These are phyloP conservation scores for Panurus biarmicus DNA, from an alignment of 2,113 vertebrate species.

Conservation along the genomic window DNA sequence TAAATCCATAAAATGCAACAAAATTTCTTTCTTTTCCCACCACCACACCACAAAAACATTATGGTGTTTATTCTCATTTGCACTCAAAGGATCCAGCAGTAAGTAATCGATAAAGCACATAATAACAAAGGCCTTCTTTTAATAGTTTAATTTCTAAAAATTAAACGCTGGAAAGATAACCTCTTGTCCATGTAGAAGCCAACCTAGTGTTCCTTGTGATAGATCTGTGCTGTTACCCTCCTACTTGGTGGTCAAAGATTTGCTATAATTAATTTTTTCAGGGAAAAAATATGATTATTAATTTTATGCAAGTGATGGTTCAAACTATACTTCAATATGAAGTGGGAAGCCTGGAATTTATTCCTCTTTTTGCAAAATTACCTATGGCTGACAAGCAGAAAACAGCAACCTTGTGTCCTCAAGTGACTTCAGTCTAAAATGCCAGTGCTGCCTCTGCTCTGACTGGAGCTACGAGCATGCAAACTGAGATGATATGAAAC, in stretches of 20 bases:
- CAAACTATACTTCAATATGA: neutral
- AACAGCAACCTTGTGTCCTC: neutral
- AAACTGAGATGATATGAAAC: neutral
- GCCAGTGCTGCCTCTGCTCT: neutral
- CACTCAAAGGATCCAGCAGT: neutral
- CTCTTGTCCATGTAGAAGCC: neutral
- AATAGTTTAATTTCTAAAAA: neutral
- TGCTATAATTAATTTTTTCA: neutral
- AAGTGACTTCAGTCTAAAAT: neutral
- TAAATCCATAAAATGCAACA: neutral
- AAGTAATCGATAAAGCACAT: neutral
- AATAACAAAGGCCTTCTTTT: neutral
- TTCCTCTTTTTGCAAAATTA: neutral
- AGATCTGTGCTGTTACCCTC: neutral
- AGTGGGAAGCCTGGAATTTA: neutral
- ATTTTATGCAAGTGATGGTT: neutral
- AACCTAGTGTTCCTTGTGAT: neutral
- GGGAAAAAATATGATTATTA: rapidly evolving
- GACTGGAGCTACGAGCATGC: neutral
- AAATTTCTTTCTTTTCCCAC: neutral
- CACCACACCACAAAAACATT: neutral
- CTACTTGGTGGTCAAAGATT: neutral
- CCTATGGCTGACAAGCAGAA: neutral
- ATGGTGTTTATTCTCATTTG: neutral
- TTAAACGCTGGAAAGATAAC: neutral